Percentiles rank a stretch among this genome's conserved stretches.
Evolutionary conservation across 2,888 invertebrate genomes (phyloP).

Genomic region (Caenorhabditis macrosperma): DNA sequence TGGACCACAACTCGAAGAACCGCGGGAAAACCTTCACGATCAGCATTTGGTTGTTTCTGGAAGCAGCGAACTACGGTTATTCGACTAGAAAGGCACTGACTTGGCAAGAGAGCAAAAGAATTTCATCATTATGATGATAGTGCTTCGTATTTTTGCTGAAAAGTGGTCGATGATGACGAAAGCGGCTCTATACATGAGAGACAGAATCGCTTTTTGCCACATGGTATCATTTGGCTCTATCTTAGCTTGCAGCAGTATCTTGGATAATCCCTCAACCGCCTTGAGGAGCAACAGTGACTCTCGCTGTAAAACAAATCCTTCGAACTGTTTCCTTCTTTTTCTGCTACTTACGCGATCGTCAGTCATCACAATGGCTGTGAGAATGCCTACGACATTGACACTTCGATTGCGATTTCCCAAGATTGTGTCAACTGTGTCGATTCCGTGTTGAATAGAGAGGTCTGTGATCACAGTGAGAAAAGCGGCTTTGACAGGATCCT

Average conservation of each 20-base stretch:
- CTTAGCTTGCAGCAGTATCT: constrained; percentile 21
- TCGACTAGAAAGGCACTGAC: no score
- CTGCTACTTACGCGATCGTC: neutral
- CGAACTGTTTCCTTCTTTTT: neutral
- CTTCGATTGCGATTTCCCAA: neutral
- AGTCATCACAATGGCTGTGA: constrained; percentile 7
- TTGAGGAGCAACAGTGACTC: constrained; percentile 8
- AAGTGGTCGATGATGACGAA: constrained; percentile 3
- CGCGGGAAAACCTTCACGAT: constrained; percentile 18
- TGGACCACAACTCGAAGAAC: constrained; percentile 40
- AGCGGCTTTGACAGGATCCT: neutral
- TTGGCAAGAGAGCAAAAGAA: constrained; percentile 42
- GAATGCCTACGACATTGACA: neutral
- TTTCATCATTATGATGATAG: constrained; percentile 17
- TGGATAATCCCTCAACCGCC: constrained; percentile 19
- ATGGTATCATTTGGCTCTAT: neutral
- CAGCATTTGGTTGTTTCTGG: constrained; percentile 33
- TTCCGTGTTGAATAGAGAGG: constrained; percentile 7
- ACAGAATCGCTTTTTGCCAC: constrained; percentile 13
- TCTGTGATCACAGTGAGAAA: neutral
- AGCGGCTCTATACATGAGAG: constrained; percentile 27
- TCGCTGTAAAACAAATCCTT: neutral
- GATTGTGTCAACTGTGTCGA: neutral
- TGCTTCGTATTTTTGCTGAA: constrained; percentile 22
- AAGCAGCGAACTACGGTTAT: neutral